Evolutionary conservation across 2,797 vertebrate genomes (phyloP), one percentile per base, ranked within the genome.

Genomic region (Hozukius guyotensis): DNA sequence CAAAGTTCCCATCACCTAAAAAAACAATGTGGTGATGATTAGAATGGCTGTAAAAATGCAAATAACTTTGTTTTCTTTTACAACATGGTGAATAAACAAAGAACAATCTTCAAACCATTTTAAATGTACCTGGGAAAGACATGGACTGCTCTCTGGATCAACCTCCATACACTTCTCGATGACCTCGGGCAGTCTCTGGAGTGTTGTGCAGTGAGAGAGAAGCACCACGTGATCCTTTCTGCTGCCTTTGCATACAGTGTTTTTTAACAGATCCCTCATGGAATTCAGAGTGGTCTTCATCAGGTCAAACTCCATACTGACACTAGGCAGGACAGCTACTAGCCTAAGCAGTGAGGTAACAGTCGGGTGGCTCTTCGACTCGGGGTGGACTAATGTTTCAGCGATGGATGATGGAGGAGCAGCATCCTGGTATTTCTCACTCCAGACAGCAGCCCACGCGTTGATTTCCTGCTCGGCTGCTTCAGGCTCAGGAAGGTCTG

Each of bases 391-490:
- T 13, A 99, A 95, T 0, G 97, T 97, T 92, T 99, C 97, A 27
- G 97, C 97, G 42, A 99, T 97, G 57, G 97, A 98, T 25, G 97
- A 93, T 3, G 98, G 98, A 53, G 97, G 97, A 61, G 97, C 95
- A 18, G 95, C 93, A 53, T 99, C 97, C 89, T 98, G 98, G 64
- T 97, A 96, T 78, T 97, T 95, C 85, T 99, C 98, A 52, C 95
- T 96, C 98, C 98, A 99, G 52, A 97, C 96, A 10, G 97, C 92
- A 14, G 97, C 96, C 98, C 98, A 99, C 56, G 97, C 94, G 9
- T 97, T 97, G 74, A 99, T 96, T 77, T 99, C 97, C 11, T 96
- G 97, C 55, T 97, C 97, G 0, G 97, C 96, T 0, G 95, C 96
- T 52, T 99, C 98, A 0, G 97, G 97, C 24, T 99, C 98, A 22